Evolutionary conservation across 1,140 invertebrate species (phyloP).

Genomic region (Drosophila lacteicornis): DNA sequence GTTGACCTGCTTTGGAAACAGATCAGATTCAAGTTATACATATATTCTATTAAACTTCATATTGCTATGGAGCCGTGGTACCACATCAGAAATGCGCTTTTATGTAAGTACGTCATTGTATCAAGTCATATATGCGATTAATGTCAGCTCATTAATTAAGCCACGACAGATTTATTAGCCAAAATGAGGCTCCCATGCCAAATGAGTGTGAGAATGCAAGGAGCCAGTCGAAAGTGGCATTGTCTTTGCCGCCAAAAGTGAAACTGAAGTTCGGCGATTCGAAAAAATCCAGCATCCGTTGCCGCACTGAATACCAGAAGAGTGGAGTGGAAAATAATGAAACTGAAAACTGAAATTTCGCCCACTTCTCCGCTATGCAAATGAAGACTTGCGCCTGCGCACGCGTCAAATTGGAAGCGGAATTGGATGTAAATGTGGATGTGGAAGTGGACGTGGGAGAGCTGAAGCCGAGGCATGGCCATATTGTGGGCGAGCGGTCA

Average conservation of each 20-base stretch:
- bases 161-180: constrained; percentile 11
- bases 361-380: constrained; percentile 42
- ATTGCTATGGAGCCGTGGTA: too few relatives aligned
- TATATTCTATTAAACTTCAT: neutral
- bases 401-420: constrained; percentile 38
- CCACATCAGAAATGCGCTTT: neutral
- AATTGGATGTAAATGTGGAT: constrained; percentile 7
- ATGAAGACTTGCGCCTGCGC: constrained; percentile 45
- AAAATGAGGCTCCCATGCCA: neutral
- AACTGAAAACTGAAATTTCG: constrained; percentile 13
- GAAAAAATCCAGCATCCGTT: constrained; percentile 24
- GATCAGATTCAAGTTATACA: neutral
- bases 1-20: neutral
- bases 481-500: constrained; percentile 39
- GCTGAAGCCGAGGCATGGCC: constrained; percentile 21
- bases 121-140: constrained; percentile 4
- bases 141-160: constrained; percentile 5
- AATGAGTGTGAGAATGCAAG: constrained; percentile 16
- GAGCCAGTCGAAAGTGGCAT: neutral
- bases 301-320: neutral
- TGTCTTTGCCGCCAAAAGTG: constrained; percentile 24
- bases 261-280: constrained; percentile 15
- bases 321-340: constrained; percentile 19
- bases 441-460: constrained; percentile 21
- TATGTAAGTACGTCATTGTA: neutral